Conservation (phyloP, 2,888 invertebrate species). For the Thera obeliscata region DNA sequence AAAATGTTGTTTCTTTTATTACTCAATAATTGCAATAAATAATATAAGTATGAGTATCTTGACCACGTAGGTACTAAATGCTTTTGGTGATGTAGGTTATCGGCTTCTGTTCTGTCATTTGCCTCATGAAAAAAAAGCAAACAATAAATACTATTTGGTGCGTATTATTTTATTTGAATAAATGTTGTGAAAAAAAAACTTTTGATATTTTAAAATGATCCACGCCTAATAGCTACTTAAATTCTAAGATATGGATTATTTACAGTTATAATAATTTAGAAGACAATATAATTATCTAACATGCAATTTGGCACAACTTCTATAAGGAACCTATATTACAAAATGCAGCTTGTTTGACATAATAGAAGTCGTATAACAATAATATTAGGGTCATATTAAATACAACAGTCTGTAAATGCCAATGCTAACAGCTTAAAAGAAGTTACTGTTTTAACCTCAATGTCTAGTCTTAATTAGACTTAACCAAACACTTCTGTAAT, state of each 20-base stretch:
- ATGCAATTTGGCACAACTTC: constrained; percentile 24
- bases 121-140: too few relatives aligned
- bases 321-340: constrained; percentile 7
- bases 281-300: constrained; percentile 21
- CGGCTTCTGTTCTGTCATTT: too few relatives aligned
- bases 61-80: too few relatives aligned
- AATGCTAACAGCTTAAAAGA: neutral
- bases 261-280: constrained; percentile 31
- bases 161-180: too few relatives aligned
- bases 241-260: constrained; percentile 42
- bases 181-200: too few relatives aligned
- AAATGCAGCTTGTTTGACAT: constrained; percentile 18
- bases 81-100: too few relatives aligned
- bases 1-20: neutral
- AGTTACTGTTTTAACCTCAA: neutral
- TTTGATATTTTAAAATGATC: constrained; percentile 1
- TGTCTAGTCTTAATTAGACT: neutral
- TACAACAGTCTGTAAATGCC: neutral
- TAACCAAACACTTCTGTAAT: neutral
- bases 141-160: too few relatives aligned
- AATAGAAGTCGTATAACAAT: neutral
- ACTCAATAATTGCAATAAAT: neutral
- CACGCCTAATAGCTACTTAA: constrained; percentile 32
- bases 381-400: neutral
- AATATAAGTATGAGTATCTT: too few relatives aligned